Conservation (phyloP, 2,113 vertebrate species). For the Tretioscincus oriximinensis region DNA sequence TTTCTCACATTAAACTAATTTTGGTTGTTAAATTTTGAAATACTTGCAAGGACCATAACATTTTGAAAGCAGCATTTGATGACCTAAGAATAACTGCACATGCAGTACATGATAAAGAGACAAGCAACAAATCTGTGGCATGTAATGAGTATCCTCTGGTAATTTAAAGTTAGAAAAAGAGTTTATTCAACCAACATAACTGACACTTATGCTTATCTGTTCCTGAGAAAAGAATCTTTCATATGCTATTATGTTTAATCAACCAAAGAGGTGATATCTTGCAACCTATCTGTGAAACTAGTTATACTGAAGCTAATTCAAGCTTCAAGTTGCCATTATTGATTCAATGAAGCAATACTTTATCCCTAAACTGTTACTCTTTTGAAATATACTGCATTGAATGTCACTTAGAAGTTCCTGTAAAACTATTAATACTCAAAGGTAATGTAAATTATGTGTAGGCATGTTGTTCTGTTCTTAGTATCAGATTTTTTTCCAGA, state of each 20-base stretch:
- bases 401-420: not conserved
- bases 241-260: conserved; percentile 7
- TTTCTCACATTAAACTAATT: no score
- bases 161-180: not conserved
- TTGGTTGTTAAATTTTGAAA: not conserved
- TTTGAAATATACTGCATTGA: not conserved
- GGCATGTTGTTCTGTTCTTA: not conserved
- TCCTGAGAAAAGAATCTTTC: not conserved
- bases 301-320: not conserved
- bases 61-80: not conserved
- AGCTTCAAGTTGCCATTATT: not conserved
- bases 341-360: not conserved
- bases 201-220: not conserved
- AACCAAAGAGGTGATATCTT: conserved; percentile 7
- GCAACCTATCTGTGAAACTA: not conserved
- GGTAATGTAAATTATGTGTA: not conserved
- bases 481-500: no score
- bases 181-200: not conserved
- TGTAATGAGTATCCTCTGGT: not conserved
- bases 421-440: not conserved
- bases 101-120: not conserved
- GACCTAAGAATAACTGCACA: not conserved
- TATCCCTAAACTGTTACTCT: not conserved
- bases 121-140: not conserved
- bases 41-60: not conserved